Base-by-base conservation (phyloP, 2,797 vertebrate genomes). In the Gila robusta region DNA sequence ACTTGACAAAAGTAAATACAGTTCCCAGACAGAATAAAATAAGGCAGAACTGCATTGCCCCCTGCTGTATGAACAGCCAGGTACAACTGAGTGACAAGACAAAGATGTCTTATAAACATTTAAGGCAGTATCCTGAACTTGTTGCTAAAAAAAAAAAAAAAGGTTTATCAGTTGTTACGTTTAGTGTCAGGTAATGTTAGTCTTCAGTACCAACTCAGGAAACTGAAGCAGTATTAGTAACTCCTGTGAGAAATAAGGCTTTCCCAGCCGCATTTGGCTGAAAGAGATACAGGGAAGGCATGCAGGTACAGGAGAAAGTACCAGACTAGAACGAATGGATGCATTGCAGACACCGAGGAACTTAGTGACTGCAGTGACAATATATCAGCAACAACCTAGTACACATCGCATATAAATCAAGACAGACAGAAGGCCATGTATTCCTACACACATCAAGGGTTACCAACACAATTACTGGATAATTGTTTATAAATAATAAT, bases 11-110 rank as follows among this genome's bases (percentile, higher is more conserved):
- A 32, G 17, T 66, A 83, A 79, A 84, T 44, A 26, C 28, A 14
- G 12, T 28, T 16, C 12, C 9, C 59, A 28, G 8, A 21, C 32
- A 0, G 0, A 26, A 82, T 35, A 16, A 2, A 66, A 41, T 9
- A 23, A 49, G 2, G 21, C 62, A 83, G 80, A 35, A 44, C 64
- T 86, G 81, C 66, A 79, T 66, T 88, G 87, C 86, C 89, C 71
- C 84, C 89, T 88, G 54, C 81, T 69, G 89, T 69, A 44, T 7
- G 26, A 39, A 79, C 39, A 16, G 32, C 35, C 28, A 54, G 17
- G 7, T 76, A 69, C 78, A 82, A 66, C 69, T 41, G 37, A 66
- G 73, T 54, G 59, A 86, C 32, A 19, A 85, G 21, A 37, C 47
- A 82, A 77, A 84, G 16, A 78, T 2, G 26, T 32, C 21, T 73